Evolutionary conservation across 2,797 vertebrate genomes (phyloP).

Genomic region (Liparis tanakae): DNA sequence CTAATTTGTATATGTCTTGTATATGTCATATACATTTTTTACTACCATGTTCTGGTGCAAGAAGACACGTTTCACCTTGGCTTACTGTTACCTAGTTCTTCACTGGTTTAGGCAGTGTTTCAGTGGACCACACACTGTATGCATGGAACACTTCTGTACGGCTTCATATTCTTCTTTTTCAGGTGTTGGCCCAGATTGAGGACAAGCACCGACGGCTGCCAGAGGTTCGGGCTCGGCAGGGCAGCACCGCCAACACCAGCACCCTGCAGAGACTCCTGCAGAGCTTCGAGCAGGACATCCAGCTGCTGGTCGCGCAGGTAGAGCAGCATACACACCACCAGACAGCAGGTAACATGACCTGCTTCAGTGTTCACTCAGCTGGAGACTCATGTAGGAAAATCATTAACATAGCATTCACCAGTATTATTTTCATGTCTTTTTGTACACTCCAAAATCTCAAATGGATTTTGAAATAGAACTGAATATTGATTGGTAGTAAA

Average conservation of each 20-base stretch:
- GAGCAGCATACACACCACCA: conserved; percentile 1
- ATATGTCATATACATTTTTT: no score
- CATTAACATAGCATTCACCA: not conserved
- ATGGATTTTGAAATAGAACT: not conserved
- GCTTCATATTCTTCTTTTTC: not conserved
- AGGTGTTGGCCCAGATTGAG: conserved; percentile 89
- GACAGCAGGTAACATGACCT: not conserved
- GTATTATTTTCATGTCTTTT: not conserved
- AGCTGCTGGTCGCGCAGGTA: conserved; percentile 92
- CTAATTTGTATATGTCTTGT: not conserved
- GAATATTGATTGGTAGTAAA: not conserved
- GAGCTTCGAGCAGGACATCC: conserved; percentile 93
- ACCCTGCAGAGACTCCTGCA: conserved; percentile 90
- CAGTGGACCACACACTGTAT: not conserved
- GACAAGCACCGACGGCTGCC: conserved; percentile 91
- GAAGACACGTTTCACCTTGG: not conserved
- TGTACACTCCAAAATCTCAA: not conserved
- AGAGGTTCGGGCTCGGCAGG: conserved; percentile 84
- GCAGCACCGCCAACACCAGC: conserved; percentile 85
- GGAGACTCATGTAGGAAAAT: not conserved
- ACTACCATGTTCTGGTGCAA: not conserved
- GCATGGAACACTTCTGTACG: fast-evolving
- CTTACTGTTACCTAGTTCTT: not conserved
- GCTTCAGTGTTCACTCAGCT: not conserved
- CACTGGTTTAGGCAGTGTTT: not conserved